These are phyloP conservation scores for Lucinisca nassula DNA, from an alignment of 2,888 invertebrate genomes.

Conservation along the genomic window DNA sequence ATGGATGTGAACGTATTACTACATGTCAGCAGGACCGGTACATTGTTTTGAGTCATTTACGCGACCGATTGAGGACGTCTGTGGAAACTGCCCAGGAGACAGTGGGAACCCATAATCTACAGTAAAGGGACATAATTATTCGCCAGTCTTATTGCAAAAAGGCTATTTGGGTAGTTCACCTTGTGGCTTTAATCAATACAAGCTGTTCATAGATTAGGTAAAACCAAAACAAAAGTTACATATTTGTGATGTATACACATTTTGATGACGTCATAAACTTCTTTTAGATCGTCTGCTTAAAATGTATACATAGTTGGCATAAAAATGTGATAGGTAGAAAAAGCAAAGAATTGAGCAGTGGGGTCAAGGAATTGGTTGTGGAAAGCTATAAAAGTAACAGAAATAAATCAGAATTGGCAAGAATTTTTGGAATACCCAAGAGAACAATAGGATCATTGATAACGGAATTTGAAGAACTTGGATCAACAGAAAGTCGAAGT, in stretches of 20 bases:
- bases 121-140: slow-evolving; percentile 2
- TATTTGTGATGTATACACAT: not conserved
- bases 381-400: slow-evolving; percentile 10
- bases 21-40: too few relatives aligned
- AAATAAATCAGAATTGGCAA: slow-evolving; percentile 18
- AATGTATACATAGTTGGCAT: not conserved
- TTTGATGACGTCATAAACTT: not conserved
- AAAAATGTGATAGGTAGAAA: not conserved
- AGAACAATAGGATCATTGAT: slow-evolving; percentile 8
- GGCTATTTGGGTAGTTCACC: not conserved
- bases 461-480: slow-evolving; percentile 4
- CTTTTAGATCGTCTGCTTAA: not conserved
- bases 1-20: too few relatives aligned
- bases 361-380: not conserved
- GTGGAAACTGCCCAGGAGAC: too few relatives aligned
- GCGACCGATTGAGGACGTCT: too few relatives aligned
- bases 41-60: too few relatives aligned
- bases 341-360: not conserved
- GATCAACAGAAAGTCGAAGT: slow-evolving; percentile 6
- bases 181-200: not conserved
- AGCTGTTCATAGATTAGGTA: not conserved
- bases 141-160: not conserved
- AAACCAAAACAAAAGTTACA: not conserved
- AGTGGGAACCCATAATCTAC: too few relatives aligned
- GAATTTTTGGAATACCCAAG: slow-evolving; percentile 23